phyloP scores from a whole-genome alignment of 1,140 invertebrate genomes.

The Eueides isabella region DNA sequence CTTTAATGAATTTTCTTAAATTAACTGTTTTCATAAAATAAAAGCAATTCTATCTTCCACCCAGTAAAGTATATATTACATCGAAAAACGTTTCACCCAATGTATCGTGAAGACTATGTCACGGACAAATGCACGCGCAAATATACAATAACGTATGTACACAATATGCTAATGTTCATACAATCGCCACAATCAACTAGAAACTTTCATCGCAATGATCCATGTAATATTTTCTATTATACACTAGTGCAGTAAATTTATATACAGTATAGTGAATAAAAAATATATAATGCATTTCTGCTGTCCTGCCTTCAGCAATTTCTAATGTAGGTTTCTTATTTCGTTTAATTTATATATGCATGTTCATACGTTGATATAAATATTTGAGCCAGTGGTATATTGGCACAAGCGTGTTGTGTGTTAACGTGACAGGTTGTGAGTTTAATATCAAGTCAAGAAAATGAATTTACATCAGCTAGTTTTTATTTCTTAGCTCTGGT shows the following conservation, averaged over 20 bases:
- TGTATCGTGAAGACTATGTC: neutral
- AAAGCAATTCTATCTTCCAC: neutral
- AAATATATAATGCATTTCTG: neutral
- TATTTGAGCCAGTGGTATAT: too few relatives aligned
- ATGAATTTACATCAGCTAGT: too few relatives aligned
- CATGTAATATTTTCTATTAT: neutral
- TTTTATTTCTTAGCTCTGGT: too few relatives aligned
- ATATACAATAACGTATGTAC: neutral
- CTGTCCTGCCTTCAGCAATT: neutral
- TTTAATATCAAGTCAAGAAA: too few relatives aligned
- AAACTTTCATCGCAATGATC: neutral
- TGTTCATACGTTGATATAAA: too few relatives aligned
- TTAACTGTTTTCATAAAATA: too few relatives aligned
- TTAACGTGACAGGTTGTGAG: too few relatives aligned
- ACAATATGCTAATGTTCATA: neutral
- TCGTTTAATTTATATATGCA: neutral
- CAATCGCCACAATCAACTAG: neutral
- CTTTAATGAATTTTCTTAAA: too few relatives aligned
- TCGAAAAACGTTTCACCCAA: neutral
- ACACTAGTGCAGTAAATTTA: neutral
- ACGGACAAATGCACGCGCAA: too few relatives aligned
- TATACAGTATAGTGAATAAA: neutral
- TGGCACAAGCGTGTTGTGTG: too few relatives aligned
- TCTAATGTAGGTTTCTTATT: neutral
- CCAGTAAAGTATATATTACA: neutral